Conservation (phyloP, 2,113 vertebrate species). For the Plectropomus leopardus region DNA sequence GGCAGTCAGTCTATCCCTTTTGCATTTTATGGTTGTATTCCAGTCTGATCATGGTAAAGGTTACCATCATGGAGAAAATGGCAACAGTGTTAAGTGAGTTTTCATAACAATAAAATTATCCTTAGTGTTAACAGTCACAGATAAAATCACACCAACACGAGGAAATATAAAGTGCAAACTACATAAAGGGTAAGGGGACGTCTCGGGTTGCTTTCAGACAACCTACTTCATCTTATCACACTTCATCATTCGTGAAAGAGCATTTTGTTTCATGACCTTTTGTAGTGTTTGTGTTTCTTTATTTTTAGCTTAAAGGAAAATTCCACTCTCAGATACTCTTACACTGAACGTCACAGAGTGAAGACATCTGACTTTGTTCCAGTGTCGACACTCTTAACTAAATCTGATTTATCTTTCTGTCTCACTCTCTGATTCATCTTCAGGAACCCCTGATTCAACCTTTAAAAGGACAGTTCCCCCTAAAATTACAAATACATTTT, state of each 20-base stretch:
- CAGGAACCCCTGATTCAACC: not conserved
- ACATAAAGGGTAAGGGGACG: conserved; percentile 42
- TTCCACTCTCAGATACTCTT: conserved; percentile 1
- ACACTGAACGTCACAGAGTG: conserved; percentile 4
- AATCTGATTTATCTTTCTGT: not conserved
- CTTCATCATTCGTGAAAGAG: conserved; percentile 30
- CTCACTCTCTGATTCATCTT: not conserved
- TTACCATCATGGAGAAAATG: not conserved
- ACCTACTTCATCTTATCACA: conserved; percentile 8
- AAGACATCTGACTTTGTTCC: conserved; percentile 15
- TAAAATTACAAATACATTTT: not conserved
- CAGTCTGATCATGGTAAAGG: too few relatives aligned
- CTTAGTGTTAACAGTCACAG: conserved; percentile 63
- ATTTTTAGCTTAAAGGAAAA: conserved; percentile 51
- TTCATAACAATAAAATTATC: conserved; percentile 3
- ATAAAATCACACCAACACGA: conserved; percentile 43
- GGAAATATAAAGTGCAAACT: conserved; percentile 77
- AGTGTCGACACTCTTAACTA: not conserved
- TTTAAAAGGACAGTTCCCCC: not conserved
- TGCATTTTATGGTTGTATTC: not conserved
- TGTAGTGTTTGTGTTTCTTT: conserved; percentile 59
- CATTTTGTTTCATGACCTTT: conserved; percentile 42
- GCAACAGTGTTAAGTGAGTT: conserved; percentile 7
- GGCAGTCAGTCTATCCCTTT: not conserved
- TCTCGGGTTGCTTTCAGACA: not conserved